Conservation (phyloP, 1,140 invertebrate species). For the Drosophila setifemur region DNA sequence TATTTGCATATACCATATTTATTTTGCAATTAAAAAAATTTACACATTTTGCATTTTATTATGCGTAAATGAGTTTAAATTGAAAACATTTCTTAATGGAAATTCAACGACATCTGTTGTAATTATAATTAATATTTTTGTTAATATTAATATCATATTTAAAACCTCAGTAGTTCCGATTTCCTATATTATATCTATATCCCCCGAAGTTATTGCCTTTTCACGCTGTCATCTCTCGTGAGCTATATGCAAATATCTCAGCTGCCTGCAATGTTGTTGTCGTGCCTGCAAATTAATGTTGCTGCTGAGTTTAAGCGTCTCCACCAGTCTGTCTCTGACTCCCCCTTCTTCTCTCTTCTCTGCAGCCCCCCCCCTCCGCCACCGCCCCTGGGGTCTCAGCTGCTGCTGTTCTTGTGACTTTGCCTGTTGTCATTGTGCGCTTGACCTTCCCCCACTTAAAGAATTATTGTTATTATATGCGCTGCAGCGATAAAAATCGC, state of each 20-base stretch:
- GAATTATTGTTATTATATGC: conserved; percentile 82
- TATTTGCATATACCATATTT: too few relatives aligned
- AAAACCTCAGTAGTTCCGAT: too few relatives aligned
- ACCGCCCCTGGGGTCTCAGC: conserved; percentile 42
- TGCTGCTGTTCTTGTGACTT: conserved; percentile 73
- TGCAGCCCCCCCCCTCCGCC: neutral
- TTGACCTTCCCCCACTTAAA: conserved; percentile 82
- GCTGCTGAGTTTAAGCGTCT: conserved; percentile 77
- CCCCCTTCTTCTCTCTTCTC: conserved; percentile 5
- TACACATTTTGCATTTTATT: too few relatives aligned
- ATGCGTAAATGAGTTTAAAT: too few relatives aligned
- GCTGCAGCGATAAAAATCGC: conserved; percentile 80
- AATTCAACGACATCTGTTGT: too few relatives aligned
- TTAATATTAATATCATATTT: too few relatives aligned
- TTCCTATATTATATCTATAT: neutral
- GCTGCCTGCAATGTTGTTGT: conserved; percentile 36
- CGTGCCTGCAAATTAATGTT: conserved; percentile 75
- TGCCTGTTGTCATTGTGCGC: conserved; percentile 69
- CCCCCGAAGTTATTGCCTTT: too few relatives aligned
- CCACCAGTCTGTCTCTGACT: conserved; percentile 39
- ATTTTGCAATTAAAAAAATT: too few relatives aligned
- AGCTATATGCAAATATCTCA: conserved; percentile 64
- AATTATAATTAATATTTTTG: too few relatives aligned
- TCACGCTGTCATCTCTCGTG: conserved; percentile 2
- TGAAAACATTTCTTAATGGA: too few relatives aligned